Evolutionary conservation across 2,113 vertebrate genomes (phyloP).

Genomic region (Alligator sinensis): DNA sequence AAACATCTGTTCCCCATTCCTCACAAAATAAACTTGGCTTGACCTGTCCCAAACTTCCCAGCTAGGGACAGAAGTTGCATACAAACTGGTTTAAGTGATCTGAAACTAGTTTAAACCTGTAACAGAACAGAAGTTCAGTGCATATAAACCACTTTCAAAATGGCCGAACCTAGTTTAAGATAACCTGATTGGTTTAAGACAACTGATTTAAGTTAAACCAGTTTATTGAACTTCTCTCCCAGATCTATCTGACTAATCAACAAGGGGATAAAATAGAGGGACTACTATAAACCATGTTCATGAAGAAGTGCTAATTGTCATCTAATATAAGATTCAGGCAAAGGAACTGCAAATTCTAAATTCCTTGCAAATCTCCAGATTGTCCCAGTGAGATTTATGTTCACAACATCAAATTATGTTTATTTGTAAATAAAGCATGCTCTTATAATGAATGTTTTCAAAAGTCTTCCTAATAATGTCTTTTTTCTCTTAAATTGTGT

Average conservation of each 20-base stretch:
- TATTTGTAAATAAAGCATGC: not conserved
- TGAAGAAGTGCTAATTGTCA: not conserved
- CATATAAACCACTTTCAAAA: too few species aligned
- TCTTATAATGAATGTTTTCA: not conserved
- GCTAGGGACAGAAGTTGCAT: too few species aligned
- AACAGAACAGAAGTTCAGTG: too few species aligned
- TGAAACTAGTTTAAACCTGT: too few species aligned
- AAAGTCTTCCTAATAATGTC: not conserved
- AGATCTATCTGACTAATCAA: not conserved
- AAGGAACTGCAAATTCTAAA: not conserved
- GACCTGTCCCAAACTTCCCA: rapidly evolving
- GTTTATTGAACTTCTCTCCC: too few species aligned
- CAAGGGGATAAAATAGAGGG: not conserved
- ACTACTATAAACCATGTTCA: not conserved
- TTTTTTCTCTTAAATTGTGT: not conserved
- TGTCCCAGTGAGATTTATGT: not conserved
- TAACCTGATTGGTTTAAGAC: too few species aligned
- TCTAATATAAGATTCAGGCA: not conserved
- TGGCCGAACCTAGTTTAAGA: too few species aligned
- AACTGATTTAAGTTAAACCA: too few species aligned
- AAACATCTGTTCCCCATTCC: not conserved
- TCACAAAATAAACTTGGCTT: rapidly evolving
- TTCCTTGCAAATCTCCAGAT: not conserved
- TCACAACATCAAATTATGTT: not conserved
- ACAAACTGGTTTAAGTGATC: too few species aligned